phyloP scores from a whole-genome alignment of 2,113 vertebrate genomes.

The Sminthopsis crassicaudata region DNA sequence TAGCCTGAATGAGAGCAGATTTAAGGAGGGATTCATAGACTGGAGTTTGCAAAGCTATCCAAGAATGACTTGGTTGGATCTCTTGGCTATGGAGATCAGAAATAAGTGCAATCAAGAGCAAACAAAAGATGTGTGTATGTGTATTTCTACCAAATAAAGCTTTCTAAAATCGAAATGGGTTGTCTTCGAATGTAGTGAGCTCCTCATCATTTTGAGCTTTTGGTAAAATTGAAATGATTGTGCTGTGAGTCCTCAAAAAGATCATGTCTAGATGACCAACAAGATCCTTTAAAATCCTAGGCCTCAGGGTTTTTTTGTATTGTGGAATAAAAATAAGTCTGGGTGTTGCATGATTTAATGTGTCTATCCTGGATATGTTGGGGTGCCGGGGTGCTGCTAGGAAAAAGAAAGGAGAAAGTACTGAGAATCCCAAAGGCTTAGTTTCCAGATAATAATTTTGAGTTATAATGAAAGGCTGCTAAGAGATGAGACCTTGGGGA shows the following conservation, averaged over 20 bases:
- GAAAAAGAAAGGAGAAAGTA: neutral
- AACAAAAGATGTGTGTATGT: neutral
- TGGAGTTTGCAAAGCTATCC: neutral
- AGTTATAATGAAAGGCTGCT: neutral
- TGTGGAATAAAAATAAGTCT: neutral
- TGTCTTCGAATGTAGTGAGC: neutral
- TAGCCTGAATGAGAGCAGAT: neutral
- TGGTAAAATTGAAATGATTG: neutral
- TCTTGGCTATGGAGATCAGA: neutral
- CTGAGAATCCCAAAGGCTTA: neutral
- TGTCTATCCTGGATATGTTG: neutral
- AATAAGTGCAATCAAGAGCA: neutral
- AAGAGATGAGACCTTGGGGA: neutral
- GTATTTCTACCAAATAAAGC: neutral
- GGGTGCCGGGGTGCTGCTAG: neutral
- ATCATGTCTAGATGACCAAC: neutral
- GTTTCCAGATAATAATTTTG: neutral
- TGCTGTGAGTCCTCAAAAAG: neutral
- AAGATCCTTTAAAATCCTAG: neutral
- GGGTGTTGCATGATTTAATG: neutral
- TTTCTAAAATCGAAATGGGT: neutral
- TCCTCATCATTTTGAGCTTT: neutral
- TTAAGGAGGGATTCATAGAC: neutral
- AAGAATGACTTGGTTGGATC: neutral
- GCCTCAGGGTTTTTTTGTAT: neutral